These are phyloP conservation scores for Pseudomyrmex gracilis DNA, from an alignment of 1,140 invertebrate genomes.

Conservation along the genomic window DNA sequence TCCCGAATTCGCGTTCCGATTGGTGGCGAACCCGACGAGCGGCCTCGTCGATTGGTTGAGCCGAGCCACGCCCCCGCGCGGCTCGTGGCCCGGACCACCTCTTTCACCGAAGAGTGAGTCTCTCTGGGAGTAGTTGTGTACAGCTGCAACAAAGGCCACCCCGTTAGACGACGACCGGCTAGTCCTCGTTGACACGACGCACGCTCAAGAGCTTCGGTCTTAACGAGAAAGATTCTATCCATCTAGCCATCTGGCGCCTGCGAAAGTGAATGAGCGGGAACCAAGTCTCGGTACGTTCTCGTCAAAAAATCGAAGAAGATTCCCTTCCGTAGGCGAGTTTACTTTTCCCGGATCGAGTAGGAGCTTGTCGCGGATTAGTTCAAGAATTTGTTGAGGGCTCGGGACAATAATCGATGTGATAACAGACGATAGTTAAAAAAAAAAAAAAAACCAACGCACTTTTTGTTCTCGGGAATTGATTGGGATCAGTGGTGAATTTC, in stretches of 20 bases:
- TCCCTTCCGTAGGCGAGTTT: neutral
- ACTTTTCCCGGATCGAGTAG: conserved; percentile 9
- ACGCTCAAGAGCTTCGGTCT: conserved; percentile 76
- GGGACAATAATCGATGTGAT: neutral
- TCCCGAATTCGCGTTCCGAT: conserved; percentile 66
- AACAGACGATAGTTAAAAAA: conserved; percentile 1
- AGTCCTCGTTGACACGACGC: conserved; percentile 81
- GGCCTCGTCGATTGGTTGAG: conserved; percentile 69
- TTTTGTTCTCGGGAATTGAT: neutral
- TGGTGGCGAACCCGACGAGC: conserved; percentile 62
- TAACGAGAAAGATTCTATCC: conserved; percentile 43
- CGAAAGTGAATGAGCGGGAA: conserved; percentile 21
- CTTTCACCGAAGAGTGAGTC: conserved; percentile 45
- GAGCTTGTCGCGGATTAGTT: neutral
- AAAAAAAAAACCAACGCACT: neutral
- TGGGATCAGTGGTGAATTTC: neutral
- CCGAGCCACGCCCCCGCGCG: conserved; percentile 66
- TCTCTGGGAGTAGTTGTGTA: conserved; percentile 71
- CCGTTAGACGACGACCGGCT: conserved; percentile 72
- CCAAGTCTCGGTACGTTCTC: neutral
- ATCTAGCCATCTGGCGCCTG: conserved; percentile 35
- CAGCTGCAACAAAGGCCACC: conserved; percentile 74
- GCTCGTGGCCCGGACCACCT: conserved; percentile 63
- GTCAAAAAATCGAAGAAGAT: conserved; percentile 10
- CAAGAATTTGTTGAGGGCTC: neutral